Evolutionary conservation across 1,140 invertebrate genomes (phyloP), one percentile per base, ranked within the genome.

Genomic region (Zaprionus davidi): DNA sequence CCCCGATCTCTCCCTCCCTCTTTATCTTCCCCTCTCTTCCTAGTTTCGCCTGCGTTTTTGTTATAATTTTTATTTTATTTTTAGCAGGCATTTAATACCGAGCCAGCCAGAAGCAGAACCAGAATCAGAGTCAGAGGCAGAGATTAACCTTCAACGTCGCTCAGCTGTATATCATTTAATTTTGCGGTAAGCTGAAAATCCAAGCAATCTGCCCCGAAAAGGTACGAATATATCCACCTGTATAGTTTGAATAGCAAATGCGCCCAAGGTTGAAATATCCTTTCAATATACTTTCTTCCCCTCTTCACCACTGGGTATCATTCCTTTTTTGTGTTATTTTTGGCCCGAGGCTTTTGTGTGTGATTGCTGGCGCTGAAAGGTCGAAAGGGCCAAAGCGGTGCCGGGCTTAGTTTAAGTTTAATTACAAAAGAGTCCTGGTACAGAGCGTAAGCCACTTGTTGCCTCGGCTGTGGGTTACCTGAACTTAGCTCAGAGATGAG

Each of bases 71-170:
- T 74, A 56, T 83, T 84, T 87, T 78, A 74, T 75, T 78, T 71
- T 71, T 49, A 82, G 69, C 66, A 60, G 70, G 58, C 75, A 85
- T 84, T 85, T 73, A 78, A 85, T 74, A 49, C 68, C 38, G 24
- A 51, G 24, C 20, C 46, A 51, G 53, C 58, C 41, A 28, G 57
- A 44, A 12, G 3, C 41, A 36, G 55, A 73, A 58, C 12, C 46
- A 59, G 36, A 64, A 58, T 11, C 24, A 28, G 44, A 68, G 60
- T 53, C 78, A 55, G 81, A 78, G 71, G 64, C 46, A 69, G 70
- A 80, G 81, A 83, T 87, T 88, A 88, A 87, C 84, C 85, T 90
- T 88, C 85, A 81, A 81, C 74, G 78, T 74, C 63, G 49, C 75
- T 77, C 78, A 79, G 66, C 70, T 78, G 71, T 65, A 78, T 67